phyloP scores from a whole-genome alignment of 2,888 invertebrate genomes.

The Himalopsyche tibetana region DNA sequence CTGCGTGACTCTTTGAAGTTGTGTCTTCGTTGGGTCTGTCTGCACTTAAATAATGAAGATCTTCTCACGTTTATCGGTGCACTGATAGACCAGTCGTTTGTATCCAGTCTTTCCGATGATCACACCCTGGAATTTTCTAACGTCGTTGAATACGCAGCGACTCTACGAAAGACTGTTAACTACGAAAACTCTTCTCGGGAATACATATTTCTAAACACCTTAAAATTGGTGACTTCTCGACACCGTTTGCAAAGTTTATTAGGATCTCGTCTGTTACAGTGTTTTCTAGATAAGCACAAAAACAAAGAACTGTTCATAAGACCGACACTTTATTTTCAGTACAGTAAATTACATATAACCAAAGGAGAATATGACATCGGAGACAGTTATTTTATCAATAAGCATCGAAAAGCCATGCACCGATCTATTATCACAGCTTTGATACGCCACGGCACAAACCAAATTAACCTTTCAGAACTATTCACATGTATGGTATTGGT shows the following conservation, averaged over 20 bases:
- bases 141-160: slow-evolving; percentile 76
- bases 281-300: slow-evolving; percentile 76
- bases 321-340: slow-evolving; percentile 75
- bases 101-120: slow-evolving; percentile 71
- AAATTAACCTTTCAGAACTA: slow-evolving; percentile 76
- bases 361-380: slow-evolving; percentile 70
- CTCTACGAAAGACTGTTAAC: slow-evolving; percentile 71
- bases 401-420: slow-evolving; percentile 75
- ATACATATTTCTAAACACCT: slow-evolving; percentile 73
- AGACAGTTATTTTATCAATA: slow-evolving; percentile 76
- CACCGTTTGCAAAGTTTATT: slow-evolving; percentile 74
- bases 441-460: slow-evolving; percentile 72
- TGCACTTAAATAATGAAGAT: slow-evolving; percentile 73
- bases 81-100: slow-evolving; percentile 76
- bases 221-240: slow-evolving; percentile 74
- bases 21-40: slow-evolving; percentile 76
- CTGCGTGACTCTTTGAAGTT: slow-evolving; percentile 77
- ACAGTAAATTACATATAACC: slow-evolving; percentile 72
- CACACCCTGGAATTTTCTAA: slow-evolving; percentile 75
- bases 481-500: slow-evolving; percentile 77
- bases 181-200: slow-evolving; percentile 73
- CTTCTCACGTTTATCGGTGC: slow-evolving; percentile 74
- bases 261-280: slow-evolving; percentile 77
- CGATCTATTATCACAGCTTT: slow-evolving; percentile 72
- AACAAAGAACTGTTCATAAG: slow-evolving; percentile 74